Evolutionary conservation across 1,140 invertebrate species (phyloP).

Genomic region (Nylanderia fulva): DNA sequence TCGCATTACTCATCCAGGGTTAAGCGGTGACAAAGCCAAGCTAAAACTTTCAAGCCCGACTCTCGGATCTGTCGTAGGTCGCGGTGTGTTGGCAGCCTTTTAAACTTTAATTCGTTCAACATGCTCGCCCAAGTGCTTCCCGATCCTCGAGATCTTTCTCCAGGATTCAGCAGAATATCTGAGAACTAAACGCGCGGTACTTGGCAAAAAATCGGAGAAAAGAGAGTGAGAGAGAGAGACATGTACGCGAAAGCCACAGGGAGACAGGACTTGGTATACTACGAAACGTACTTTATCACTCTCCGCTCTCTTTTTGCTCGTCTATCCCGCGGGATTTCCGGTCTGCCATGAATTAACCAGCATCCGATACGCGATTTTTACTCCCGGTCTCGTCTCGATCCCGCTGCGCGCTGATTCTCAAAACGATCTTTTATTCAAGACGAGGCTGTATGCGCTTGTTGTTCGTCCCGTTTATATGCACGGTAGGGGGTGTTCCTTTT

Average conservation of each 20-base stretch:
- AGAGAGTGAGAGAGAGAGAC: not conserved
- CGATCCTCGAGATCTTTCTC: slow-evolving; percentile 33
- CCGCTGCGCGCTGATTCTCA: slow-evolving; percentile 64
- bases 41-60: slow-evolving; percentile 44
- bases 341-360: slow-evolving; percentile 80
- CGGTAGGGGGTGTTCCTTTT: not conserved
- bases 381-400: slow-evolving; percentile 57
- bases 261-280: slow-evolving; percentile 33
- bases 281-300: slow-evolving; percentile 68
- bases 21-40: slow-evolving; percentile 60
- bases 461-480: not conserved
- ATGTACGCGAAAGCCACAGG: slow-evolving; percentile 5
- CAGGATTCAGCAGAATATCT: slow-evolving; percentile 32
- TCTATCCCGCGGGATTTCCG: slow-evolving; percentile 55
- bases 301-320: slow-evolving; percentile 64
- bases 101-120: slow-evolving; percentile 59
- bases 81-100: slow-evolving; percentile 17
- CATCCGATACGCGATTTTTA: slow-evolving; percentile 75
- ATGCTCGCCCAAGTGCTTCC: slow-evolving; percentile 28
- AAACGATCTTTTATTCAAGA: slow-evolving; percentile 80
- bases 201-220: slow-evolving; percentile 34
- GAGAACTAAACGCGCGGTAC: slow-evolving; percentile 18
- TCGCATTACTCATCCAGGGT: slow-evolving; percentile 44
- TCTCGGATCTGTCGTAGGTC: slow-evolving; percentile 37
- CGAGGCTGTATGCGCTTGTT: slow-evolving; percentile 36